Percentiles rank a stretch among this genome's conserved stretches.
These are phyloP conservation scores for Perithous albicinctus DNA, from an alignment of 2,888 invertebrate species.

Conservation along the genomic window DNA sequence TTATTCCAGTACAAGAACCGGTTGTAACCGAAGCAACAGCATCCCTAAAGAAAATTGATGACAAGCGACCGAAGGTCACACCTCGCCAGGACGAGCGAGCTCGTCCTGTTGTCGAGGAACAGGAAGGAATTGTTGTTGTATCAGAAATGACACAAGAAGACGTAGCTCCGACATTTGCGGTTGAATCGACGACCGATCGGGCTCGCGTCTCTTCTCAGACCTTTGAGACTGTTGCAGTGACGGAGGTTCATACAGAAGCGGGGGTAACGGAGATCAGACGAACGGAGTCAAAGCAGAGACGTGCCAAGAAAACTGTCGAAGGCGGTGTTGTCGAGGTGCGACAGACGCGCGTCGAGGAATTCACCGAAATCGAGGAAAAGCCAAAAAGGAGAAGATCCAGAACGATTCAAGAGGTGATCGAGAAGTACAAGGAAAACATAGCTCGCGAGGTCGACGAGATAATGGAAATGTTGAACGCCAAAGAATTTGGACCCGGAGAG, in stretches of 20 bases:
- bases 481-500: constrained; percentile 93
- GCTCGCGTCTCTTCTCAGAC: constrained; percentile 79
- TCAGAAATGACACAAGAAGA: constrained; percentile 81
- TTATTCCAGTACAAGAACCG: constrained; percentile 87
- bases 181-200: constrained; percentile 76
- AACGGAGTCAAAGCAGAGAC: constrained; percentile 77
- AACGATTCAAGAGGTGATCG: constrained; percentile 86
- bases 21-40: constrained; percentile 88
- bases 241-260: constrained; percentile 87
- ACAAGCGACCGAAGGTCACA: constrained; percentile 84
- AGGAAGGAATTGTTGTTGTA: constrained; percentile 81
- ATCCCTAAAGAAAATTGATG: constrained; percentile 88
- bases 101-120: constrained; percentile 86
- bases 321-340: constrained; percentile 73
- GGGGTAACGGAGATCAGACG: constrained; percentile 85
- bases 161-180: constrained; percentile 75
- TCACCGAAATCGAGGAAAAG: constrained; percentile 72
- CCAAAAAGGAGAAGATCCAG: constrained; percentile 84
- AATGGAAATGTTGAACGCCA: constrained; percentile 90
- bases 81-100: constrained; percentile 85
- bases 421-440: constrained; percentile 87
- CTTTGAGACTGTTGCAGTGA: constrained; percentile 86
- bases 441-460: constrained; percentile 92
- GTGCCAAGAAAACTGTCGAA: constrained; percentile 78
- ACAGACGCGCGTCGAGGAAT: constrained; percentile 69